These are phyloP conservation scores for Puffinus mauretanicus DNA, from an alignment of 2,113 vertebrate species.

Conservation along the genomic window DNA sequence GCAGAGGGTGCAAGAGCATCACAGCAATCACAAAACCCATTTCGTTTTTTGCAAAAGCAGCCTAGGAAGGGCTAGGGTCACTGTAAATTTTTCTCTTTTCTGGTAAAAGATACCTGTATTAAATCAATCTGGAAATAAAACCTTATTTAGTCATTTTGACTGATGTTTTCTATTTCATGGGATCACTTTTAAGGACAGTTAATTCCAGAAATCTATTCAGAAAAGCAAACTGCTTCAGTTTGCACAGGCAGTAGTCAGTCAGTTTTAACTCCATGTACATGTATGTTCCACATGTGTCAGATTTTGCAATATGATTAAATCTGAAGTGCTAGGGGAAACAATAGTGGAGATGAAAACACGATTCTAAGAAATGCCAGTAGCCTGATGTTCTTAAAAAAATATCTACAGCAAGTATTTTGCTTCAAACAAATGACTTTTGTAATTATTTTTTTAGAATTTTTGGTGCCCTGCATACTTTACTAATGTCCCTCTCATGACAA, in stretches of 20 bases:
- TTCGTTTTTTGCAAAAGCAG: background rate
- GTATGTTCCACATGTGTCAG: background rate
- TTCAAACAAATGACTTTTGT: background rate
- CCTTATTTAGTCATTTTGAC: background rate
- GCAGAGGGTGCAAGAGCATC: constrained; percentile 33
- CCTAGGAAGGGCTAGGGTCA: background rate
- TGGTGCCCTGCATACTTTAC: background rate
- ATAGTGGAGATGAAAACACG: background rate
- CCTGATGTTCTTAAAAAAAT: background rate
- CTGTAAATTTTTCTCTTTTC: background rate
- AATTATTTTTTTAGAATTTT: background rate
- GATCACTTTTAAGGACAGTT: background rate
- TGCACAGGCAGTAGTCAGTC: background rate
- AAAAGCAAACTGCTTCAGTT: background rate
- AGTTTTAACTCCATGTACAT: background rate
- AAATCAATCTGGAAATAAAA: background rate
- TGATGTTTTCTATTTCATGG: background rate
- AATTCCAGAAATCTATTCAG: background rate
- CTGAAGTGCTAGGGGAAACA: background rate
- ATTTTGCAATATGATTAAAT: background rate
- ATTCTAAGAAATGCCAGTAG: background rate
- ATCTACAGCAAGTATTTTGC: background rate
- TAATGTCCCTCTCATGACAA: background rate
- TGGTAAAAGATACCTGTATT: background rate
- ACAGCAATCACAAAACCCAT: background rate